Evolutionary conservation across 1,140 invertebrate genomes (phyloP), one percentile per base, ranked within the genome.

Genomic region (Phymastichus coffea): DNA sequence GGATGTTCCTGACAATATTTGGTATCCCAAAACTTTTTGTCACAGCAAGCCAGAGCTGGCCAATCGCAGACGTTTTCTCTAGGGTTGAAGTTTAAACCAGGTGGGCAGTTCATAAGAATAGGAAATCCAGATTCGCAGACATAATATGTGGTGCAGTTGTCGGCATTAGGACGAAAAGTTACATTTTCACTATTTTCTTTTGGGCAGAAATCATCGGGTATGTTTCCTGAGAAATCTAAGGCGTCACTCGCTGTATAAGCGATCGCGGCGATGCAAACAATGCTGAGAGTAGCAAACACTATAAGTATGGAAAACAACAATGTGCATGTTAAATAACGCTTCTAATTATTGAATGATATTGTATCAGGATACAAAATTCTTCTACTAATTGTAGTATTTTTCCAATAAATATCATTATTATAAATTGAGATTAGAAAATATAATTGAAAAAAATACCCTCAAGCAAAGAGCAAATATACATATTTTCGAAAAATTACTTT

Each of bases 131-230:
- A 73, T 1, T 78, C 71, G 61, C 87, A 88, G 17, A 80, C 76
- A 66, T 83, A 87, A 66, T 83, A 88, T 46, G 73, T 81, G 3
- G 71, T 66, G 63, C 86, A 88, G 58, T 84, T 78, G 2, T 66
- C 58, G 1, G 79, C 74, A 61, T 86, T 78, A 0, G 74, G 63
- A 25, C 84, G 66, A 2, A 83, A 70, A 63, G 78, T 77, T 33
- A 70, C 69, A 4, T 66, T 55, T 23, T 64, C 67, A 25, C 51
- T 62, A 23, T 44, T 22, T 26, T 44, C 57, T 9, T 10, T 15
- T 30, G 67, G 68, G 43, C 71, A 73, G 25, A 26, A 6, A 14
- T 23, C 48, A 8, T 6, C 30, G 1, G 23, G n/a, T 19, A 47
- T n/a, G n/a, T n/a, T n/a, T 15, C 35, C 15, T 37, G 22, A 8